A percentile compares a stretch with the other conserved stretches of the same genome.
Conservation (phyloP, 2,797 vertebrate genomes). For the Hemibagrus guttatus region DNA sequence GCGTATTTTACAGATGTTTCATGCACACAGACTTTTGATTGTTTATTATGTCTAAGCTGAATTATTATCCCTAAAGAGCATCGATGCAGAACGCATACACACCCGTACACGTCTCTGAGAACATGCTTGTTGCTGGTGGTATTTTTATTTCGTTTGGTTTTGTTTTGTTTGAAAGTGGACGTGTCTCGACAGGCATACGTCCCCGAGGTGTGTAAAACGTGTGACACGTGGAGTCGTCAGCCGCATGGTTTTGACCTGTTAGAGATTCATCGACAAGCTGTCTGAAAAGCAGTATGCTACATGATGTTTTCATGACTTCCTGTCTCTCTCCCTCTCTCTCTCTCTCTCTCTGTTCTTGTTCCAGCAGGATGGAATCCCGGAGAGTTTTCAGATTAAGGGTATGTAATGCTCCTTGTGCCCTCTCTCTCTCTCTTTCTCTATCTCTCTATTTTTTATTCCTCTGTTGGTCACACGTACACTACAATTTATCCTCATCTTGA, state of each 20-base stretch:
- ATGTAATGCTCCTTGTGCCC: constrained; percentile 59
- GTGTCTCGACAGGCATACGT: constrained; percentile 13
- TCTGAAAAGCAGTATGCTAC: constrained; percentile 45
- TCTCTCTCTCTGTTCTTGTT: constrained; percentile 71
- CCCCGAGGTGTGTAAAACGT: constrained; percentile 15
- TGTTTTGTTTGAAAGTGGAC: not conserved
- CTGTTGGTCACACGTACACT: not conserved
- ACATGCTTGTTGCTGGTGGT: not conserved
- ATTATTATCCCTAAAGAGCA: not conserved
- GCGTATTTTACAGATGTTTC: not conserved
- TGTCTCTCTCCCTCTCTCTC: constrained; percentile 65
- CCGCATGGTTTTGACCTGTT: constrained; percentile 23
- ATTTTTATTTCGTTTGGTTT: not conserved
- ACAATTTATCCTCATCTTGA: not conserved
- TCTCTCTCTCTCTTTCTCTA: not conserved
- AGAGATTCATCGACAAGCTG: constrained; percentile 27
- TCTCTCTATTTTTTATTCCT: not conserved
- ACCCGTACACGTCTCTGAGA: not conserved
- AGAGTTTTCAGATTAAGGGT: constrained; percentile 85
- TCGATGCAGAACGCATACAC: not conserved
- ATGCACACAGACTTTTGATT: not conserved
- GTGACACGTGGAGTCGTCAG: not conserved
- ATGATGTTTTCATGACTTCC: constrained; percentile 55
- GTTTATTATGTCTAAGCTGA: no score
- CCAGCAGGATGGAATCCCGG: constrained; percentile 86